These are phyloP conservation scores for Colossoma macropomum DNA, from an alignment of 2,113 vertebrate genomes.

Conservation along the genomic window DNA sequence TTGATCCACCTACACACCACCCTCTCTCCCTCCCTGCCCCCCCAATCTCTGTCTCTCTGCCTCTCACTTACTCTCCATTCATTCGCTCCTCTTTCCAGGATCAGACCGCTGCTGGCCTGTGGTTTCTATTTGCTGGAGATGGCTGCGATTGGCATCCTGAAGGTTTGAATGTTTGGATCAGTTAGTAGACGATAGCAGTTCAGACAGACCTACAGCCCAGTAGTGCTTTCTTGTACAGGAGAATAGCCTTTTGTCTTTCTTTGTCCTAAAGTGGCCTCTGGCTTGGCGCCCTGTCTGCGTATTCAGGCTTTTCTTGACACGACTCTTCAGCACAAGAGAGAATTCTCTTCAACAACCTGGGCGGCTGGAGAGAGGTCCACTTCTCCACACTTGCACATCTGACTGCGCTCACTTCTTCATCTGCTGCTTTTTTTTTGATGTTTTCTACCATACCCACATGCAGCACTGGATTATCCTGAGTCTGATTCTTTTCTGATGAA, in stretches of 20 bases:
- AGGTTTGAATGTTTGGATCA: not conserved
- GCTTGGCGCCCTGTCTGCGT: not conserved
- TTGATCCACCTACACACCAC: constrained; percentile 63
- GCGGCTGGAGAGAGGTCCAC: not conserved
- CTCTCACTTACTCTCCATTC: constrained; percentile 38
- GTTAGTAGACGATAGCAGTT: constrained; percentile 49
- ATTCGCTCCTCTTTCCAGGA: constrained; percentile 39
- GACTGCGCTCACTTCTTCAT: not conserved
- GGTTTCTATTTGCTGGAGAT: constrained; percentile 36
- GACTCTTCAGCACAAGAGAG: not conserved
- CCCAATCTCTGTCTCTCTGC: constrained; percentile 50
- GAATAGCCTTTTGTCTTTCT: constrained; percentile 29
- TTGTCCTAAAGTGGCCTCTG: constrained; percentile 15
- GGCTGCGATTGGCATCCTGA: constrained; percentile 14
- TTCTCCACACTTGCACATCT: not conserved
- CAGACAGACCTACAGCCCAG: constrained; percentile 9
- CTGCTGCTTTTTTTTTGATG: not conserved
- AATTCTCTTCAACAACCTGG: not conserved
- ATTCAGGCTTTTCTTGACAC: not conserved
- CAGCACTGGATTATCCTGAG: not conserved
- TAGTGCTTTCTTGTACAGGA: constrained; percentile 15
- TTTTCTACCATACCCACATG: not conserved
- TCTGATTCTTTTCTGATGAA: not conserved
- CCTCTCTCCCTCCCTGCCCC: constrained; percentile 48
- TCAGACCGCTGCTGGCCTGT: constrained; percentile 37